A percentile compares a stretch with the other conserved stretches of the same genome.
phyloP scores from a whole-genome alignment of 2,113 vertebrate species.

The Pholis gunnellus region DNA sequence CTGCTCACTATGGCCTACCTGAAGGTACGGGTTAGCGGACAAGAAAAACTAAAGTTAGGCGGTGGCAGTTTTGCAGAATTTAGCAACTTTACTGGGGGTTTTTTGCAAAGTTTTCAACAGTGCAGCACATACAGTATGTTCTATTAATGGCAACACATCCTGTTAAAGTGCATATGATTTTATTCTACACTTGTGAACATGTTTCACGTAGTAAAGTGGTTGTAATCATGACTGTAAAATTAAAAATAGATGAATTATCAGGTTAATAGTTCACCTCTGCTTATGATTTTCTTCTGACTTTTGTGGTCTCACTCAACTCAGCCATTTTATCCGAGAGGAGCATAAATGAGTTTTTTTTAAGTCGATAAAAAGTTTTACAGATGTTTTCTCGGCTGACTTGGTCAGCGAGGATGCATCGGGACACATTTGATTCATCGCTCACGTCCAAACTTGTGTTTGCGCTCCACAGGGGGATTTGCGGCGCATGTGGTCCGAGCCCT shows the following conservation, averaged over 20 bases:
- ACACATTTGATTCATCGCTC: neutral
- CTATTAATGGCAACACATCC: neutral
- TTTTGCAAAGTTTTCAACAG: neutral
- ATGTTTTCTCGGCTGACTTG: neutral
- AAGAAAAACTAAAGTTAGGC: neutral
- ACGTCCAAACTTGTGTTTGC: conserved; percentile 22
- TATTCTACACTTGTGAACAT: neutral
- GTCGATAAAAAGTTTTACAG: neutral
- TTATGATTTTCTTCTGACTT: too few species aligned
- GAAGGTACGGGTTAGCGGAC: conserved; percentile 86
- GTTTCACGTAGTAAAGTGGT: neutral
- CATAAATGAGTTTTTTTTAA: neutral
- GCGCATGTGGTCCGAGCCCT: conserved; percentile 99
- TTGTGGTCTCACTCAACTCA: too few species aligned
- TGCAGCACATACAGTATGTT: neutral
- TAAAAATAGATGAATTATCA: neutral
- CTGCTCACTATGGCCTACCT: conserved; percentile 99
- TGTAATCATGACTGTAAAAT: neutral
- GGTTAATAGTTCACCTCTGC: neutral
- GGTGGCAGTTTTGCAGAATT: neutral
- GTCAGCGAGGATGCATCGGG: neutral
- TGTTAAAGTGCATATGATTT: neutral
- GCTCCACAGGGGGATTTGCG: conserved; percentile 92
- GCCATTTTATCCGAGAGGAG: too few species aligned
- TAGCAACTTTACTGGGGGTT: neutral